phyloP scores from a whole-genome alignment of 35 echinoderm and acorn worm species.

The Ophioderma brevispina region DNA sequence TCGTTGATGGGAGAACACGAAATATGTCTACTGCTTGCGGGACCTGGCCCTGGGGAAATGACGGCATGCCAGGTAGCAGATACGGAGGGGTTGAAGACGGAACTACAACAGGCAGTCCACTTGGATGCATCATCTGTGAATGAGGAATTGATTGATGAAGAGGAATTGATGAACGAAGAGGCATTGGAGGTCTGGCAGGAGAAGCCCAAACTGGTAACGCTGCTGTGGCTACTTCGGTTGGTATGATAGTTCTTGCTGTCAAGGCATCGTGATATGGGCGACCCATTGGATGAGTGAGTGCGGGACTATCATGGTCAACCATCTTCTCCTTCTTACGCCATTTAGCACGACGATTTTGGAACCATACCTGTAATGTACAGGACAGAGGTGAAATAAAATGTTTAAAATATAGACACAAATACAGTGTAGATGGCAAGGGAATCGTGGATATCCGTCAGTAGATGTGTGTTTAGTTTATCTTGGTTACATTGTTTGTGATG shows the following conservation, averaged over 20 bases:
- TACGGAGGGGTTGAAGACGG: not conserved
- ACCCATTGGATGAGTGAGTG: not conserved
- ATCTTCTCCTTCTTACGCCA: conserved; percentile 91
- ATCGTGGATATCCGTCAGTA: too few relatives aligned
- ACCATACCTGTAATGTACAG: conserved; percentile 95
- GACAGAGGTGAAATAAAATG: conserved; percentile 13
- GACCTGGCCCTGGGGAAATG: not conserved
- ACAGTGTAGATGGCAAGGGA: too few relatives aligned
- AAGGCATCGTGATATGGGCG: not conserved
- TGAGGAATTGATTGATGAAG: not conserved
- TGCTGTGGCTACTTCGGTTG: too few relatives aligned
- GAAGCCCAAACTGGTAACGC: too few relatives aligned
- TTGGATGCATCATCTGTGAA: not conserved
- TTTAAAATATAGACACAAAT: too few relatives aligned
- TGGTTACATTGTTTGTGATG: too few relatives aligned
- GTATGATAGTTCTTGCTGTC: too few relatives aligned
- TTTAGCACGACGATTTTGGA: conserved; percentile 94
- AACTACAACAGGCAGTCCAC: not conserved
- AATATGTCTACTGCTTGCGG: not conserved
- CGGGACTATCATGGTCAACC: conserved; percentile 41
- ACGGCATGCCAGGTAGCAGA: not conserved
- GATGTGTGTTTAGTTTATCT: too few relatives aligned
- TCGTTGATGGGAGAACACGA: not conserved
- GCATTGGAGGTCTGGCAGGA: too few relatives aligned
- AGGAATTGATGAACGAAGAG: too few relatives aligned